Base-by-base conservation (phyloP, 2,888 invertebrate species). In the Lamellibrachia columna region DNA sequence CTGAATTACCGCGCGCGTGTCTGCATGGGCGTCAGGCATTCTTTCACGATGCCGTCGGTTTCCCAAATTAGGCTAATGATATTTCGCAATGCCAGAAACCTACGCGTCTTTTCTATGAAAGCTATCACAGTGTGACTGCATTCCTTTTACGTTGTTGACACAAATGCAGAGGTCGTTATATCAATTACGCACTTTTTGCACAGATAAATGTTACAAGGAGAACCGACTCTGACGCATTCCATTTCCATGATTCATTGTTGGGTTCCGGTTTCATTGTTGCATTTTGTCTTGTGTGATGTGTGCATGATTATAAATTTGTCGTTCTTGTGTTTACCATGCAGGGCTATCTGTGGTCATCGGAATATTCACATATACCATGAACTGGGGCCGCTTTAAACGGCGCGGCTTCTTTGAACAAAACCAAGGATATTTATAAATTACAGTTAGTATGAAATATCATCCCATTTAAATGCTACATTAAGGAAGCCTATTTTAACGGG, bases 31-130 rank as follows among this genome's bases (percentile, higher is more conserved):
- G 11, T 22, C n/a, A n/a, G 22, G 75, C 22, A 75, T 22, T 75
- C 15, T 75, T 15, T n/a, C 15, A 15, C 6, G 75, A 75, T 3
- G 75, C 22, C 75, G 75, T 11, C 75, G 75, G 75, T 75, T 75
- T 75, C n/a, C n/a, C 22, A 75, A 75, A 75, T 75, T 75, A 75
- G 75, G 75, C 75, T 75, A 75, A 75, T 75, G 15, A 75, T 75
- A 22, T 75, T 75, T 75, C 75, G 75, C 75, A 75, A 75, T 75
- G n/a, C 75, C 75, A 75, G 75, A 75, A 75, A 75, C 6, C n/a
- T n/a, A 4, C 75, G 75, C 15, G 75, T 11, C 75, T 22, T 75
- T 15, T 75, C 75, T 22, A 75, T 75, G 3, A 75, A 75, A n/a
- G 6, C 75, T 75, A 75, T 6, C 15, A n/a, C 75, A 22, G 75